Base-by-base conservation (phyloP, 92 coral and sea anemone genomes). In the Hydrozoanthus gracilis region DNA sequence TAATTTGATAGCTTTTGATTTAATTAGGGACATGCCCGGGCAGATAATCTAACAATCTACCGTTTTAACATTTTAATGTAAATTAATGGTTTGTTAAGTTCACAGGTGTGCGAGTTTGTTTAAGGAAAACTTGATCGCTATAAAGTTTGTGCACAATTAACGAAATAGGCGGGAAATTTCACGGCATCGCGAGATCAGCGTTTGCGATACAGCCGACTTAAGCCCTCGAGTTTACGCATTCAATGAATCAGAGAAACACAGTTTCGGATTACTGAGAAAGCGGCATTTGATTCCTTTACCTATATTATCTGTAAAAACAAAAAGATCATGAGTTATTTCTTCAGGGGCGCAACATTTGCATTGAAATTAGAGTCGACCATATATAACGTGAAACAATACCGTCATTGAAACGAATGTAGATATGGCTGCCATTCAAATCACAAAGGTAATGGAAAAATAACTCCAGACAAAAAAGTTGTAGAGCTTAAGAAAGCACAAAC, bases 61-160 rank as follows among this genome's bases (percentile, higher is more conserved):
- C 16, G 85, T 17, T 45, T 49, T 44, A 48, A 51, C 15, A 49
- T 66, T 76, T 80, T 48, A 80, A 80, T 80, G 74, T 67, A 80
- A 64, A 65, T 80, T 11, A 80, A 64, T 65, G 72, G 73, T 27
- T 62, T 44, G 85, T 80, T 47, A 47, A 66, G 48, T 8, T 52
- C 85, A 80, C 85, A 80, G 85, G 74, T 80, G 85, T 80, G 74
- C 56, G 6, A 54, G 51, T 44, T 78, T 78, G 69, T 78, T 78
- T 58, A 44, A 62, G 15, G 51, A 78, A 20, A 16, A 78, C 60
- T 39, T 78, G 83, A 56, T 70, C 50, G 83, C 71, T 15, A 27
- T 27, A 56, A 60, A 78, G 45, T 55, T 17, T 62, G 52, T 44
- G 20, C 52, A 54, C 44, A 44, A 13, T 8, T 35, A 46, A 54